These are phyloP conservation scores for Anthophora plumipes DNA, from an alignment of 2,888 invertebrate genomes.

Conservation along the genomic window DNA sequence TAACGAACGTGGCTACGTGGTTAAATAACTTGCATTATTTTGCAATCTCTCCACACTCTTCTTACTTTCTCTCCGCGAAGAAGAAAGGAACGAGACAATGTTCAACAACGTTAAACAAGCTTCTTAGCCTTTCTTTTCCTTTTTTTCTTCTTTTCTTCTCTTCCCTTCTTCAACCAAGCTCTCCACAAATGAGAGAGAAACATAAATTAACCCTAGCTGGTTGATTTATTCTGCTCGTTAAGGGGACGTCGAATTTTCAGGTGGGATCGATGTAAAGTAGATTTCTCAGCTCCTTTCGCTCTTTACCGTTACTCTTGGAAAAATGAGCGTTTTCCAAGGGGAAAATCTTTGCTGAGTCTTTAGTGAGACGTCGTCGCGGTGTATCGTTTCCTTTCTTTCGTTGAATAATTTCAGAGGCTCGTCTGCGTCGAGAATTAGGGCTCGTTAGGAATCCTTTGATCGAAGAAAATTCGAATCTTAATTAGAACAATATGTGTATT, in stretches of 20 bases:
- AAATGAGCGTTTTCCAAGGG: conserved; percentile 1
- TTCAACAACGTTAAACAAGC: background rate
- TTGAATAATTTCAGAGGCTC: conserved; percentile 42
- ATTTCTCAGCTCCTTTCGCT: conserved; percentile 11
- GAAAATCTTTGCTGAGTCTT: conserved; percentile 31
- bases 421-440: conserved; percentile 39
- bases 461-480: background rate
- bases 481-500: too few relatives aligned
- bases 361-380: conserved; percentile 45
- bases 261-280: background rate
- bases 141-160: background rate
- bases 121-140: background rate
- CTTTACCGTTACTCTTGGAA: conserved; percentile 13
- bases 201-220: background rate
- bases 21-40: background rate
- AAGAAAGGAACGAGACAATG: too few relatives aligned
- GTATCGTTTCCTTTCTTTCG: conserved; percentile 30
- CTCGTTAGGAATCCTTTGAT: conserved; percentile 1
- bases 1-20: too few relatives aligned
- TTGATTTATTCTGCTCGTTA: conserved; percentile 8
- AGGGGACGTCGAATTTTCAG: too few relatives aligned
- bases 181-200: background rate
- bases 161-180: background rate
- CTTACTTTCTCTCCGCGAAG: background rate
- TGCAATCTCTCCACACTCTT: background rate